Conservation (phyloP, 2,888 invertebrate species). For the Heliconius sara region DNA sequence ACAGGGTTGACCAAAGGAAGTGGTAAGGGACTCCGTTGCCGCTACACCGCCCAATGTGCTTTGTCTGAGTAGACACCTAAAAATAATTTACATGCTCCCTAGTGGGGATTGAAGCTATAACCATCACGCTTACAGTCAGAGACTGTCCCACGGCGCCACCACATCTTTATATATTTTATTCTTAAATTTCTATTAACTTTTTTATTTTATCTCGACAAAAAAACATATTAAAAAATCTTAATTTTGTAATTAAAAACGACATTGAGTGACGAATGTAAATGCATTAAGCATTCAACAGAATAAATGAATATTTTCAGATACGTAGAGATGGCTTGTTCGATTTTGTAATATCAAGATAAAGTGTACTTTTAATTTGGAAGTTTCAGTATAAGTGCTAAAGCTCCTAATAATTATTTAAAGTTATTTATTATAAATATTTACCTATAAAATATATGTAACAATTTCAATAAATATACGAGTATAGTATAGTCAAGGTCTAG, state of each 20-base stretch:
- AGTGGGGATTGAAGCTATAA: neutral
- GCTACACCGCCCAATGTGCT: too few species aligned
- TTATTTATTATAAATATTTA: too few species aligned
- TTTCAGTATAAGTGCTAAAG: neutral
- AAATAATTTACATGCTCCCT: neutral
- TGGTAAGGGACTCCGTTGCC: too few species aligned
- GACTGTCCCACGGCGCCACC: neutral
- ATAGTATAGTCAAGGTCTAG: neutral
- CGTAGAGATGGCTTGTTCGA: neutral
- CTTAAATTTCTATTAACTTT: neutral
- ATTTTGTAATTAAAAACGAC: neutral
- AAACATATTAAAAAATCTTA: neutral
- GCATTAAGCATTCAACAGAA: slow-evolving; percentile 7
- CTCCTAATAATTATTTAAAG: neutral
- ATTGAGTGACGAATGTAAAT: neutral
- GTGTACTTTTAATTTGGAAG: neutral
- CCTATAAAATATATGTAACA: too few species aligned
- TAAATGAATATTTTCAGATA: neutral
- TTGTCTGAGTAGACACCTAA: too few species aligned
- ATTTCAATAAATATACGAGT: neutral
- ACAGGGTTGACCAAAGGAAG: too few species aligned
- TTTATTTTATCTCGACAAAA: neutral
- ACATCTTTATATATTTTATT: neutral
- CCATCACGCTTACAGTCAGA: neutral
- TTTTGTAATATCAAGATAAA: neutral